These are phyloP conservation scores for Threskiornis aethiopicus DNA, from an alignment of 2,797 vertebrate species.

Conservation along the genomic window DNA sequence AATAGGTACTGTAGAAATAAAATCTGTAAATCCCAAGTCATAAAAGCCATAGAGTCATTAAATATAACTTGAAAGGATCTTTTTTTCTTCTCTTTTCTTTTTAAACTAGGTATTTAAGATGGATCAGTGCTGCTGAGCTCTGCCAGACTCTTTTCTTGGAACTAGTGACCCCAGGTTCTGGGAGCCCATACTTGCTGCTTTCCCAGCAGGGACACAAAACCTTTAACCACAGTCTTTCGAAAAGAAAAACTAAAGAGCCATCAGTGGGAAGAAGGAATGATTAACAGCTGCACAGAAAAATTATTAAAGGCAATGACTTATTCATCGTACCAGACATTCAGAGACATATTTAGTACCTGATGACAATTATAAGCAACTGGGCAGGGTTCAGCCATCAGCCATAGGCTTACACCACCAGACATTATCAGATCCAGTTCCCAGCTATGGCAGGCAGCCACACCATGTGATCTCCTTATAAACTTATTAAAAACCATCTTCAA, in stretches of 20 bases:
- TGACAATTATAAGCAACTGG: conserved; percentile 4
- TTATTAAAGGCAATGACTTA: not conserved
- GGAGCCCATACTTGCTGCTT: not conserved
- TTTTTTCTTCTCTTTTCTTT: conserved; percentile 1
- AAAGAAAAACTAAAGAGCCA: not conserved
- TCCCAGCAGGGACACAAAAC: not conserved
- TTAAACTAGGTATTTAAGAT: not conserved
- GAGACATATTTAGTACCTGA: not conserved
- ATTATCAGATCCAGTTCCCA: conserved; percentile 16
- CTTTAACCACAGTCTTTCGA: not conserved
- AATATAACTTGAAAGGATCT: not conserved
- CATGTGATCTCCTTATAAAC: not conserved
- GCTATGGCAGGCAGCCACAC: conserved; percentile 3
- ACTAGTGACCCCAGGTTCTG: not conserved
- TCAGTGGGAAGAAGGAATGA: not conserved
- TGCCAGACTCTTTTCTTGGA: conserved; percentile 37
- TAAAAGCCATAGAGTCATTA: not conserved
- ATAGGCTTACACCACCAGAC: not conserved
- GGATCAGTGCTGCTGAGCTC: not conserved
- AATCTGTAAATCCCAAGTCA: not conserved
- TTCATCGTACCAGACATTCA: not conserved
- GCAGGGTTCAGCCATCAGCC: not conserved
- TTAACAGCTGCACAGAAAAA: conserved; percentile 6
- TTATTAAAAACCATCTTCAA: conserved; percentile 22
- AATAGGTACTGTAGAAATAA: not conserved